phyloP scores from a whole-genome alignment of 2,113 vertebrate species.

The Phodopus roborovskii region DNA sequence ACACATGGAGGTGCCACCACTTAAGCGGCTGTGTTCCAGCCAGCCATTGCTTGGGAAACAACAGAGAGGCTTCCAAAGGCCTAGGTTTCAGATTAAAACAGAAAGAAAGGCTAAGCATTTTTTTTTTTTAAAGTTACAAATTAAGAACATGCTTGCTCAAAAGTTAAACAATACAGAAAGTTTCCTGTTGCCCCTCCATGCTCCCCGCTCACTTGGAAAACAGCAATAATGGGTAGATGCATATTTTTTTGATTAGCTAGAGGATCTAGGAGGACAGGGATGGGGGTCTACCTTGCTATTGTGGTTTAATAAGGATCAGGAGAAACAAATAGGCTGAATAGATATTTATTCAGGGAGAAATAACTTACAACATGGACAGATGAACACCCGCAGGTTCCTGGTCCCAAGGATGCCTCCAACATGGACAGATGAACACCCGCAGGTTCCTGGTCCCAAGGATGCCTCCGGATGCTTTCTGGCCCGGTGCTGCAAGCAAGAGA shows the following conservation, averaged over 20 bases:
- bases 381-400: too few species aligned
- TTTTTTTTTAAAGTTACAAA: constrained; percentile 29
- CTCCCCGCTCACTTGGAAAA: constrained; percentile 15
- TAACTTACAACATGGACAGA: too few species aligned
- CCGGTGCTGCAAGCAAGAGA: too few species aligned
- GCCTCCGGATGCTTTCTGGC: too few species aligned
- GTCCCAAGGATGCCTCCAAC: too few species aligned
- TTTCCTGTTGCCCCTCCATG: neutral
- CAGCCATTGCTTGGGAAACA: neutral
- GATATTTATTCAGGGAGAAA: too few species aligned
- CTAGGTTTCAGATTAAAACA: neutral
- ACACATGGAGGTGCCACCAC: neutral
- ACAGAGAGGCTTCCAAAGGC: neutral
- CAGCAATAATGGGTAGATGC: neutral
- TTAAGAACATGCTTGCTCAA: constrained; percentile 50
- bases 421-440: too few species aligned
- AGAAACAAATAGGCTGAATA: too few species aligned
- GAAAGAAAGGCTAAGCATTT: neutral
- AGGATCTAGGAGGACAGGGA: neutral
- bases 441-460: too few species aligned
- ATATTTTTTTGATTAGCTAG: neutral
- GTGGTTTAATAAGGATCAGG: too few species aligned
- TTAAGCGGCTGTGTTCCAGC: neutral
- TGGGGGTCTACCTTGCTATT: neutral
- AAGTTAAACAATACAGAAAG: constrained; percentile 32